These are phyloP conservation scores for Sylvia borin DNA, from an alignment of 2,797 vertebrate species.

Conservation along the genomic window DNA sequence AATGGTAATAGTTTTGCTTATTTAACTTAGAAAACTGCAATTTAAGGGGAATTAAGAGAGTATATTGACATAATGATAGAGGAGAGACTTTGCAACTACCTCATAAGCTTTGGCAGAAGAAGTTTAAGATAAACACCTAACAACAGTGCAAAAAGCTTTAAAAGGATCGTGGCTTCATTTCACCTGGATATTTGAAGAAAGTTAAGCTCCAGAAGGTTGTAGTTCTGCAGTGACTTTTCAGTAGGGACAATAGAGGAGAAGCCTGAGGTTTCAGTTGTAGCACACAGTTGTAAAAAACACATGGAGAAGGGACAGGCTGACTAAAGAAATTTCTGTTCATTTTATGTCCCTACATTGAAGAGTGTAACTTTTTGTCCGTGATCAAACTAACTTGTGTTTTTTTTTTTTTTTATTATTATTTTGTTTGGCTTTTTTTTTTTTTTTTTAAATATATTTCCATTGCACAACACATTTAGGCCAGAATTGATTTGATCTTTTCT, in stretches of 20 bases:
- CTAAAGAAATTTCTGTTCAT: background rate
- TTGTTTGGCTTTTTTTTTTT: background rate
- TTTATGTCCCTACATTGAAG: background rate
- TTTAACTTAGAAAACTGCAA: background rate
- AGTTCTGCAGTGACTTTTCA: background rate
- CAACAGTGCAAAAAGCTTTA: background rate
- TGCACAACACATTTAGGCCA: background rate
- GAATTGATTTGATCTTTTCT: conserved; percentile 26
- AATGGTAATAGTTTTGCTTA: background rate
- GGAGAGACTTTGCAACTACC: background rate
- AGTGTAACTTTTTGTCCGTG: background rate
- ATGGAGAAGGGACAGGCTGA: background rate
- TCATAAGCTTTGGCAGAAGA: background rate
- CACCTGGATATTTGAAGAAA: background rate
- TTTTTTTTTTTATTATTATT: background rate
- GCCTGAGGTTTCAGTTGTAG: background rate
- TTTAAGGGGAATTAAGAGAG: background rate
- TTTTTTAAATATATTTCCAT: background rate
- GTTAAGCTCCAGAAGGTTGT: background rate
- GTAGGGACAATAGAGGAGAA: background rate
- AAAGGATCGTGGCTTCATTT: background rate
- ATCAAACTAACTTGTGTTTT: background rate
- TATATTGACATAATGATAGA: background rate
- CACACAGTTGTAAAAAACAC: background rate
- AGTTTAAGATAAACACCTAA: background rate